Conservation (phyloP, 2,797 vertebrate species). For the Tangara arthus region DNA sequence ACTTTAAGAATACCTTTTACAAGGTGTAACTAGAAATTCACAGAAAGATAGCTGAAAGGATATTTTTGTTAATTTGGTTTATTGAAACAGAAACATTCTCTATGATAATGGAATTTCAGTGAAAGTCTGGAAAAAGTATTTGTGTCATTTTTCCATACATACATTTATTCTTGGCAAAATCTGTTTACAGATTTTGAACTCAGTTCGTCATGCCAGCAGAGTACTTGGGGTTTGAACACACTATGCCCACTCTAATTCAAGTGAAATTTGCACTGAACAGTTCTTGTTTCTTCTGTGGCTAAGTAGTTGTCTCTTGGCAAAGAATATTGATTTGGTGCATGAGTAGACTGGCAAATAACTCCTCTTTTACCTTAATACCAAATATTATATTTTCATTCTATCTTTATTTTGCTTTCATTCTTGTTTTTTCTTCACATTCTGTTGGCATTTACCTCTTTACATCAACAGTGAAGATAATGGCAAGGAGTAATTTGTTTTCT, state of each 20-base stretch:
- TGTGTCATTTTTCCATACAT: not conserved
- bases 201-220: rapidly evolving
- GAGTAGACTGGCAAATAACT: not conserved
- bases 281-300: not conserved
- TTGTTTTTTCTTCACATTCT: not conserved
- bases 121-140: not conserved
- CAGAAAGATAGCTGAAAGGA: not conserved
- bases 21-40: not conserved
- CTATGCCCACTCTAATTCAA: not conserved
- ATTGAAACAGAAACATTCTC: not conserved
- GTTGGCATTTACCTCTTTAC: not conserved
- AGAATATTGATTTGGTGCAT: not conserved
- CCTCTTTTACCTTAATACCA: not conserved
- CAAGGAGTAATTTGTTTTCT: not conserved
- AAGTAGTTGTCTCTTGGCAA: not conserved
- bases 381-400: not conserved
- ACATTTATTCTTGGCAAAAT: not conserved
- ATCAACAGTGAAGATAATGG: not conserved
- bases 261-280: not conserved
- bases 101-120: not conserved
- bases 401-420: not conserved
- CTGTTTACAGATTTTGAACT: not conserved
- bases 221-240: not conserved
- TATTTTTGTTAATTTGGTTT: not conserved
- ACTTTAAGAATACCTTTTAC: not conserved